These are phyloP conservation scores for Sarcophaga rosellei DNA, from an alignment of 2,888 invertebrate species.

Conservation along the genomic window DNA sequence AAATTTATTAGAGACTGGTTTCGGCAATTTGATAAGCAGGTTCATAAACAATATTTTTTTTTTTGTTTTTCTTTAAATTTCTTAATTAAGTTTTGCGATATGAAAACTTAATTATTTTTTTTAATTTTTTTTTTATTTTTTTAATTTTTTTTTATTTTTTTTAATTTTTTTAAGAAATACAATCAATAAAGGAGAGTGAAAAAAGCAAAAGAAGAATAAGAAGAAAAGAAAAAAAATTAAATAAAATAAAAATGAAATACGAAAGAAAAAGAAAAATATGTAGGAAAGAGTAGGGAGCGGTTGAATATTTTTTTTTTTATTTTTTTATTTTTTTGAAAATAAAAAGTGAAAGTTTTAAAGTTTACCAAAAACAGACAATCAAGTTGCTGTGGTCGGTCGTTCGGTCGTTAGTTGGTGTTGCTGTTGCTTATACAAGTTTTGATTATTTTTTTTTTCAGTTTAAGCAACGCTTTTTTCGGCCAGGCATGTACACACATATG, in stretches of 20 bases:
- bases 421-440: background rate
- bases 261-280: slow-evolving; percentile 2
- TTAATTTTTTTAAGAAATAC: background rate
- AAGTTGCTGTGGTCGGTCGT: background rate
- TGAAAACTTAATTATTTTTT: no score
- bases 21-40: no score
- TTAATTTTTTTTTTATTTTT: no score
- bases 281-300: no score
- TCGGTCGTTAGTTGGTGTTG: no score
- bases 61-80: no score
- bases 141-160: no score
- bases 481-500: background rate
- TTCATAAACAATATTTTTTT: no score
- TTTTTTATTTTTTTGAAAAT: background rate
- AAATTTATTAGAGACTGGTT: no score
- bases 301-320: background rate
- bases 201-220: background rate
- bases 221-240: slow-evolving; percentile 2
- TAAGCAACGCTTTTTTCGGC: background rate
- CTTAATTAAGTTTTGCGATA: no score
- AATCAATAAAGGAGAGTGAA: background rate
- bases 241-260: slow-evolving; percentile 11
- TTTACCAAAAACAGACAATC: background rate
- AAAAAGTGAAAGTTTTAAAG: slow-evolving; percentile 61
- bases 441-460: background rate